Evolutionary conservation across 2,888 invertebrate species (phyloP).

Genomic region (Yponomeuta sedellus): DNA sequence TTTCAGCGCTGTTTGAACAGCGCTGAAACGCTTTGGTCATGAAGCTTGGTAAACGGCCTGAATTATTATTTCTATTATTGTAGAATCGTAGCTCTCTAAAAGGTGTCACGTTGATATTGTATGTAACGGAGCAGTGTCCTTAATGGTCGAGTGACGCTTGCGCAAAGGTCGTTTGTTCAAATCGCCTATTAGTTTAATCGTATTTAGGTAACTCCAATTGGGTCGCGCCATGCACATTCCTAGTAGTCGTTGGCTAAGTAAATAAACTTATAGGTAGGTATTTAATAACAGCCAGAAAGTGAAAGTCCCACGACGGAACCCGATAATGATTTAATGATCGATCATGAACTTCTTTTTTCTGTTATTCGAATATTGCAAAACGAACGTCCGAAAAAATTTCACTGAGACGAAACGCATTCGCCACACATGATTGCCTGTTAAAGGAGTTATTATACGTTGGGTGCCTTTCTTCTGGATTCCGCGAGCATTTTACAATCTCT

Average conservation of each 20-base stretch:
- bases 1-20: too few relatives aligned
- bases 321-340: conserved; percentile 29
- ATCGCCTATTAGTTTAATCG: conserved; percentile 37
- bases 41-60: background rate
- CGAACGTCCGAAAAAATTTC: background rate
- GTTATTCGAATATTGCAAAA: conserved; percentile 5
- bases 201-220: conserved; percentile 36
- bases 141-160: conserved; percentile 57
- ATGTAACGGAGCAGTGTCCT: conserved; percentile 50
- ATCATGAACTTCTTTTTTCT: conserved; percentile 26
- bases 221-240: conserved; percentile 26
- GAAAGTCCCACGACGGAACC: conserved; percentile 30
- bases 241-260: background rate
- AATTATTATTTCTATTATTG: background rate
- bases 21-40: background rate
- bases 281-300: conserved; percentile 17
- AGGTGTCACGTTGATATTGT: conserved; percentile 36
- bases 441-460: background rate
- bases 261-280: background rate
- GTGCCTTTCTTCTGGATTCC: background rate
- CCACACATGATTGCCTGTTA: background rate
- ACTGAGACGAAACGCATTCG: background rate
- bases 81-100: conserved; percentile 25
- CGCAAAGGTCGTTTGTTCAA: conserved; percentile 58
- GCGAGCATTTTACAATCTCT: background rate